A percentile compares a stretch with the other conserved stretches of the same genome.
These are phyloP conservation scores for Sylvilagus bachmani DNA, from an alignment of 2,113 vertebrate genomes.

Conservation along the genomic window DNA sequence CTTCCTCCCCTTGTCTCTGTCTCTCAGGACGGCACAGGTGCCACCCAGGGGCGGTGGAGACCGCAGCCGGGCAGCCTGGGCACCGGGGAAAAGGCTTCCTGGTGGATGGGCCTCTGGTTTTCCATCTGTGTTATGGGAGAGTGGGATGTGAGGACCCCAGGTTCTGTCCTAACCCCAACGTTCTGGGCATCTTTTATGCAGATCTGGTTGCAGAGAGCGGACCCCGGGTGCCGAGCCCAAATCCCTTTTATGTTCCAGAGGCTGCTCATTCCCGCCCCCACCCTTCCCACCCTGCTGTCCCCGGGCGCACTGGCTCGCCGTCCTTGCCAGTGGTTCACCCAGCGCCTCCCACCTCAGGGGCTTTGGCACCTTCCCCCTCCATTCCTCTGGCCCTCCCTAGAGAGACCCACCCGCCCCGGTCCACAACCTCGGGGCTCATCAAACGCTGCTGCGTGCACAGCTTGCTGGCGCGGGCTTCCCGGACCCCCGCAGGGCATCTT, in stretches of 20 bases:
- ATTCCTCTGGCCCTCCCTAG: background rate
- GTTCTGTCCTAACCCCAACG: background rate
- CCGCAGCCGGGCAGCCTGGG: fast-evolving
- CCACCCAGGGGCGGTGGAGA: background rate
- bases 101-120: background rate
- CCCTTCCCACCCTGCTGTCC: background rate
- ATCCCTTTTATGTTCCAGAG: fast-evolving
- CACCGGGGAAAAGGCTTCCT: background rate
- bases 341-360: background rate
- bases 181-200: background rate
- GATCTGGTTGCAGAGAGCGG: background rate
- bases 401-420: background rate
- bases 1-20: too few species aligned
- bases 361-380: background rate
- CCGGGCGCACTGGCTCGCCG: background rate
- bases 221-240: background rate
- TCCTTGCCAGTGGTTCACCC: background rate
- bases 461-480: background rate
- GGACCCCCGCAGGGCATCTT: background rate
- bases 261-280: background rate
- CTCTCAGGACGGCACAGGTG: background rate
- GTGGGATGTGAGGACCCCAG: background rate
- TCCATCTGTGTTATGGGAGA: background rate
- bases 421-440: too few species aligned
- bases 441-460: too few species aligned